Base-by-base conservation (phyloP, 2,888 invertebrate species). In the Timema podura region DNA sequence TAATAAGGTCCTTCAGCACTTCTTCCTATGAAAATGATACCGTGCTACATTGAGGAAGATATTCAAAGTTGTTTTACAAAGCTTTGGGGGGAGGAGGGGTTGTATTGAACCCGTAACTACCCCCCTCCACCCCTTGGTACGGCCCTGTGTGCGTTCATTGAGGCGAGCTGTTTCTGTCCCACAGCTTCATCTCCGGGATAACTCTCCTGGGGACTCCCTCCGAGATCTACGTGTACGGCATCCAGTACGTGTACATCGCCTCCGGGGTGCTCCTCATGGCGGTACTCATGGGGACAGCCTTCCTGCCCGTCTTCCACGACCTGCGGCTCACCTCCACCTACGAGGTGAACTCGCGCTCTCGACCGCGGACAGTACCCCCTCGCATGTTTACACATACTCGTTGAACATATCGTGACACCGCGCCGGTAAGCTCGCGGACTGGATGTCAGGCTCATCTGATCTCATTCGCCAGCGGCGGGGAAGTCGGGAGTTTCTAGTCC, bases 221-320 rank as follows among this genome's bases (percentile, higher is more conserved):
- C 0, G 92, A 93, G 80, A 86, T 92, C n/a, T 92, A 93, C 77
- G 89, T 91, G 75, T 89, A 91, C 76, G 94, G 95, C 5, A 90
- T 89, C 6, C 91, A 91, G 77, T 94, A 92, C 78, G 82, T 87
- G 2, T 91, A 85, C 77, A 86, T 90, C 10, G 81, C 86, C 11
- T 80, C 85, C 44, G 89, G 88, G 0, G 85, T 90, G 64, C 78
- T 90, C 49, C 76, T 88, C 67, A 90, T 90, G 85, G 88, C 87
- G n/a, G 75, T 89, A 16, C 81, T 88, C 2, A 88, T 90, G 86
- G 87, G 88, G 0, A 83, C 84, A 65, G 83, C 91, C 47, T 91
- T 88, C 78, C 79, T 92, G 57, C 91, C 91, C 0, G 91, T 92
- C 1, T 91, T 91, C 77, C 90, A 91, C 77, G 86, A 89, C 69